Conservation (phyloP, 2,113 vertebrate species). For the Cynocephalus volans region DNA sequence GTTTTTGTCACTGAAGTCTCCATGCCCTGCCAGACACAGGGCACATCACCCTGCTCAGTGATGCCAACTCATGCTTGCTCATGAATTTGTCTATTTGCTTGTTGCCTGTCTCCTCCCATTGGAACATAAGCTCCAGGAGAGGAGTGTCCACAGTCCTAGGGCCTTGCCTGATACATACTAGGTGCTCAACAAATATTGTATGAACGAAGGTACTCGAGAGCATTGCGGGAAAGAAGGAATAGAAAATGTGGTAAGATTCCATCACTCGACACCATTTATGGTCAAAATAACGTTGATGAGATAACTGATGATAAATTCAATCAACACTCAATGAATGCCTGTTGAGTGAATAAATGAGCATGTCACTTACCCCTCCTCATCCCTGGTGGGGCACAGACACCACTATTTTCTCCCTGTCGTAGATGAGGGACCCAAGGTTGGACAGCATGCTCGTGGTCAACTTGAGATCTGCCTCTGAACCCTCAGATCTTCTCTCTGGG, state of each 20-base stretch:
- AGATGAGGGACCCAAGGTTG: not conserved
- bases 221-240: not conserved
- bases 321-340: fast-evolving
- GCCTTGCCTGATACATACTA: fast-evolving
- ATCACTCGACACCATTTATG: no score
- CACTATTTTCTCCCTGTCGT: not conserved
- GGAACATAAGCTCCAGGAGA: not conserved
- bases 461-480: not conserved
- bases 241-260: not conserved
- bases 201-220: not conserved
- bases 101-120: not conserved
- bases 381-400: not conserved
- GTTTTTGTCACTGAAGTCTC: not conserved
- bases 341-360: fast-evolving
- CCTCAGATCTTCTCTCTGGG: not conserved
- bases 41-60: fast-evolving
- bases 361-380: no score
- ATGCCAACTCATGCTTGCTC: not conserved
- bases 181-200: not conserved
- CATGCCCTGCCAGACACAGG: fast-evolving
- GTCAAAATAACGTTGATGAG: not conserved
- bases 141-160: fast-evolving
- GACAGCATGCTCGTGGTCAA: not conserved
- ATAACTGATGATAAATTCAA: not conserved
- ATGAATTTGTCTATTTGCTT: fast-evolving